Evolutionary conservation across 2,797 vertebrate genomes (phyloP), one percentile per base, ranked within the genome.

Genomic region (Clangula hyemalis): DNA sequence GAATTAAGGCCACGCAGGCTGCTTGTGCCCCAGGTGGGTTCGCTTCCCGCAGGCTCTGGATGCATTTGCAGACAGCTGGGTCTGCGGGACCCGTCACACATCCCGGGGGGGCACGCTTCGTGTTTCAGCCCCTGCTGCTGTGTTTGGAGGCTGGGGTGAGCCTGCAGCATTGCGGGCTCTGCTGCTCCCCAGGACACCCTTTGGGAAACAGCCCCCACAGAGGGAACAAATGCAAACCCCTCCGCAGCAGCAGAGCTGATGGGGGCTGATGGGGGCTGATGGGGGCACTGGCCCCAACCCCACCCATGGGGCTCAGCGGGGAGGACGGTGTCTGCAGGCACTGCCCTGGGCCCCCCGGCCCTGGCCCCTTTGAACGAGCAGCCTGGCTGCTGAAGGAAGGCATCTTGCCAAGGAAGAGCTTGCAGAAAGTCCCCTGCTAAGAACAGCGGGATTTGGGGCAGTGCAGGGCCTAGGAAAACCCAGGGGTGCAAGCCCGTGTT

Each of bases 121-220:
- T 0, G 32, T 58, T 58, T 36, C 34, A 49, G 57, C 56, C 76
- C 57, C 76, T 1, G 4, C 6, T 12, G 18, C 6, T 10, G 73
- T 5, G 0, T 5, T 7, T 5, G 9, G 30, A 39, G 49, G 18
- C 30, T 3, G 38, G 60, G 64, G 36, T 0, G 3, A 11, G 6
- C 1, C 2, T 0, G 2, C 14, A 12, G 62, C 30, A 7, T 19
- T 1, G 51, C 25, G 2, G 2, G 51, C 58, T 49, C 49, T 1
- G 4, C 6, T 0, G 11, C 21, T 4, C 47, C 47, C 15, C 10
- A 25, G 74, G 27, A n/a, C 36, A 32, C 21, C 6, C 47, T 30
- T n/a, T 47, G 45, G 51, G 19, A 32, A 47, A 15, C 7, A 10
- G 51, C 66, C 81, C 57, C 56, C 45, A 10, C 7, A 9, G 3